Base-by-base conservation (phyloP, 92 coral and sea anemone genomes). In the Metridium senile region DNA sequence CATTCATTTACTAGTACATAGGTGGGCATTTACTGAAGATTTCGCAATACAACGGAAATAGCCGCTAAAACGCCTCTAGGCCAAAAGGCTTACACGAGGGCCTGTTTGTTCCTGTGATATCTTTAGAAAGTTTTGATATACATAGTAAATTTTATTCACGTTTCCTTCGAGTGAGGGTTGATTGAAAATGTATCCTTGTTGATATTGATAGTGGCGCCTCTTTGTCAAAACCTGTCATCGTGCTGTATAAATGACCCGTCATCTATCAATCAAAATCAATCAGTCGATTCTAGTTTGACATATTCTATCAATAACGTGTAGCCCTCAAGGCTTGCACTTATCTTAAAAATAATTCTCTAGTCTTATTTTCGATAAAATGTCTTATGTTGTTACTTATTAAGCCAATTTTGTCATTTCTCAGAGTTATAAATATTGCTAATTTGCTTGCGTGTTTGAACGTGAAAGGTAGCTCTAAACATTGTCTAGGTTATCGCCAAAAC, bases 161-260 rank as follows among this genome's bases (percentile, higher is more conserved):
- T 39, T 39, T 54, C 23, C 4, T 54, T 54, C n/a, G 17, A 54
- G 16, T 54, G 2, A 9, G 17, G 25, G 2, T 54, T 54, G n/a
- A 54, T 23, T 62, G 78, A 58, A 25, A 52, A 39, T 58, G 51
- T 57, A 58, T 28, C 33, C 32, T 53, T 57, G 4, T 28, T 58
- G 78, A 73, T 73, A 73, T 73, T 73, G 67, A 73, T 35, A 58
- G 78, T 73, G 78, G 78, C 68, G 78, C 78, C 78, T 73, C 78
- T 57, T 73, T 73, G 78, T 73, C 78, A 73, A 71, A 6, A 33
- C 67, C 65, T 73, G 78, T 73, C 78, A 73, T 32, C 68, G 33
- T 49, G 35, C 57, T 27, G 33, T n/a, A 53, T 57, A 73, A 57
- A 54, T 73, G 54, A 62, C 52, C 23, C 56, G 53, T 32, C 25